A percentile compares a stretch with the other conserved stretches of the same genome.
Evolutionary conservation across 2,797 vertebrate species (phyloP).

Genomic region (Malacoraja senta): DNA sequence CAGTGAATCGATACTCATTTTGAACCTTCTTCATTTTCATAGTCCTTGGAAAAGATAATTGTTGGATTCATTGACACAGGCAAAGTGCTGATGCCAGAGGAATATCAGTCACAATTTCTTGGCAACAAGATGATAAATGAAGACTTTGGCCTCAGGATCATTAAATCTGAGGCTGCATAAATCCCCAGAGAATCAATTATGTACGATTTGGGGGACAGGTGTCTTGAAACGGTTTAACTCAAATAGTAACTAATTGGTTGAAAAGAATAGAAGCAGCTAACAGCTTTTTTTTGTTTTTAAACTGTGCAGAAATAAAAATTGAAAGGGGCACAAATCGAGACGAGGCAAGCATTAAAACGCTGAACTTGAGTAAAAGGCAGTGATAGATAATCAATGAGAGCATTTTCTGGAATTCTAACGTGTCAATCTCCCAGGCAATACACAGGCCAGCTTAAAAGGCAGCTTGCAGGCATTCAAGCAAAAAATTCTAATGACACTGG

Average conservation of each 20-base stretch:
- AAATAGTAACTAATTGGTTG: background rate
- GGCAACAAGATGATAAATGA: background rate
- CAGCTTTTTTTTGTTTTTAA: background rate
- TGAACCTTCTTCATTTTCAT: too few relatives aligned
- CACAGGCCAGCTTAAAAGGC: background rate
- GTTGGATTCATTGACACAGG: background rate
- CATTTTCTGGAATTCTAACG: background rate
- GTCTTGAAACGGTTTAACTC: too few relatives aligned
- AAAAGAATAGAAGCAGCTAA: background rate
- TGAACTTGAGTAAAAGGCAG: background rate
- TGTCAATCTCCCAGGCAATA: background rate
- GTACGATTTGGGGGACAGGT: too few relatives aligned
- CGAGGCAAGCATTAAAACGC: background rate
- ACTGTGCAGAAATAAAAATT: background rate
- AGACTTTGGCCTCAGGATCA: background rate
- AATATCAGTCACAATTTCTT: background rate
- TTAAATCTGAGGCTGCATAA: background rate
- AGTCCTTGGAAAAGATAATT: background rate
- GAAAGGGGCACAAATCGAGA: background rate
- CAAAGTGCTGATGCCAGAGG: too few relatives aligned
- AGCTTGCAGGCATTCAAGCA: background rate
- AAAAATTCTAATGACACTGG: background rate
- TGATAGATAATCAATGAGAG: background rate
- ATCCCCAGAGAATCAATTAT: background rate
- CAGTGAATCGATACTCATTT: too few relatives aligned